phyloP scores from a whole-genome alignment of 2,797 vertebrate species.

The Cyclopterus lumpus region DNA sequence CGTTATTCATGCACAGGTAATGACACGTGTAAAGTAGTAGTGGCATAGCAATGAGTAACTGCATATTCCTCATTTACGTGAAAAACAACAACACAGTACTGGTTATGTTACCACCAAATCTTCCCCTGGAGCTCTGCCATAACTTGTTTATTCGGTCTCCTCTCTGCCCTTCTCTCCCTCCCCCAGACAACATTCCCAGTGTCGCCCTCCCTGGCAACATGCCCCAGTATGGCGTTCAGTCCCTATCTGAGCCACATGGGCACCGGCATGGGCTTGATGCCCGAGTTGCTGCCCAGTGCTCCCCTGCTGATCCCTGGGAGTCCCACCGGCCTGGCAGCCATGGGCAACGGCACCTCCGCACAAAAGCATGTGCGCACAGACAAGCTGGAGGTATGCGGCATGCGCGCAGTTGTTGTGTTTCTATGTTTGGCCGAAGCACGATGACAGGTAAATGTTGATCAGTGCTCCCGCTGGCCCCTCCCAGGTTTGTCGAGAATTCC shows the following conservation, averaged over 20 bases:
- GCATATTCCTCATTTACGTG: slow-evolving; percentile 6
- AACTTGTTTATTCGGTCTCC: slow-evolving; percentile 31
- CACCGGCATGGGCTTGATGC: slow-evolving; percentile 93
- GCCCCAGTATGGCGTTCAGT: slow-evolving; percentile 93
- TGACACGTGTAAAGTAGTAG: background rate
- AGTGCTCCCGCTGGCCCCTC: background rate
- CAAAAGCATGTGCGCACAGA: slow-evolving; percentile 95
- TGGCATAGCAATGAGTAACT: background rate
- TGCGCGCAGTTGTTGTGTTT: slow-evolving; percentile 48
- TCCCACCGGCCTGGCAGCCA: slow-evolving; percentile 85
- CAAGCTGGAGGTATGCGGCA: slow-evolving; percentile 93
- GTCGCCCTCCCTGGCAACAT: slow-evolving; percentile 90
- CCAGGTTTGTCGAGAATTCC: slow-evolving; percentile 98
- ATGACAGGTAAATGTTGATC: slow-evolving; percentile 57
- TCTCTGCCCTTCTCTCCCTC: slow-evolving; percentile 24
- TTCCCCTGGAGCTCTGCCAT: slow-evolving; percentile 20
- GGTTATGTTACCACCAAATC: slow-evolving; percentile 9
- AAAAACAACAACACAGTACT: background rate
- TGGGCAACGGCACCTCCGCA: slow-evolving; percentile 88
- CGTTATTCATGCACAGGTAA: background rate
- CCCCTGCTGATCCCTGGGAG: slow-evolving; percentile 94
- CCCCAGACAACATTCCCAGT: slow-evolving; percentile 92
- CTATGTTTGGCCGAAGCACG: slow-evolving; percentile 47
- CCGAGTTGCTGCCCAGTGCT: slow-evolving; percentile 93
- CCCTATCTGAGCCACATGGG: slow-evolving; percentile 95